A percentile compares a stretch with the other conserved stretches of the same genome.
Evolutionary conservation across 2,797 vertebrate genomes (phyloP).

Genomic region (Lepilemur septentrionalis): DNA sequence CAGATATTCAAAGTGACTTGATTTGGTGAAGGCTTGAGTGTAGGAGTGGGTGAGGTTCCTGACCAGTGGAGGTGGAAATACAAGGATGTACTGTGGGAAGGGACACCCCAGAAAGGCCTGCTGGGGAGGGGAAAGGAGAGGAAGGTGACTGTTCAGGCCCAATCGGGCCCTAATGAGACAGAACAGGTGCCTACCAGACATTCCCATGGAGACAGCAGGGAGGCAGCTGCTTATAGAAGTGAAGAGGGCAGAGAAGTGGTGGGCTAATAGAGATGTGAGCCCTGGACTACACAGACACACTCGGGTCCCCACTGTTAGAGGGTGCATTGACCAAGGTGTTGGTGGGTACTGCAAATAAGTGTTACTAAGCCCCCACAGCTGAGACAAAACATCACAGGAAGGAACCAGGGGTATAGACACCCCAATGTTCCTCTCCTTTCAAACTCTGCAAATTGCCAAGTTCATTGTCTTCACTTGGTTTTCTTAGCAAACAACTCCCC

Average conservation of each 20-base stretch:
- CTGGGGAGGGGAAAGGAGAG: fast-evolving
- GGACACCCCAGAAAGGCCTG: no score
- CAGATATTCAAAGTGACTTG: fast-evolving
- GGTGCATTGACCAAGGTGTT: no score
- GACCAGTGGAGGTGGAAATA: background rate
- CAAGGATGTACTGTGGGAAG: background rate
- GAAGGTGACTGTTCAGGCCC: background rate
- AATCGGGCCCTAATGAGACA: no score
- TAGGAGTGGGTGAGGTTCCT: background rate
- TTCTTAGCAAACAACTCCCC: no score
- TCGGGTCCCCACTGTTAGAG: background rate
- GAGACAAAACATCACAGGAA: background rate
- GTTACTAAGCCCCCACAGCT: background rate
- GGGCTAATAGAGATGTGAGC: background rate
- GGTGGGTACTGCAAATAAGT: background rate
- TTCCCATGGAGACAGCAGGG: background rate
- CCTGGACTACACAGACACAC: fast-evolving
- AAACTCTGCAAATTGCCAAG: no score
- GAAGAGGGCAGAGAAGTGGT: background rate
- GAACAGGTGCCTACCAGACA: background rate
- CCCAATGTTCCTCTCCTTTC: background rate
- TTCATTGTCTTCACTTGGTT: background rate
- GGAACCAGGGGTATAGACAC: fast-evolving
- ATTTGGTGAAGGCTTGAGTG: background rate
- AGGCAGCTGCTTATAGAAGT: background rate